Conservation (phyloP, 2,797 vertebrate species). For the Atherinosoma microstoma region DNA sequence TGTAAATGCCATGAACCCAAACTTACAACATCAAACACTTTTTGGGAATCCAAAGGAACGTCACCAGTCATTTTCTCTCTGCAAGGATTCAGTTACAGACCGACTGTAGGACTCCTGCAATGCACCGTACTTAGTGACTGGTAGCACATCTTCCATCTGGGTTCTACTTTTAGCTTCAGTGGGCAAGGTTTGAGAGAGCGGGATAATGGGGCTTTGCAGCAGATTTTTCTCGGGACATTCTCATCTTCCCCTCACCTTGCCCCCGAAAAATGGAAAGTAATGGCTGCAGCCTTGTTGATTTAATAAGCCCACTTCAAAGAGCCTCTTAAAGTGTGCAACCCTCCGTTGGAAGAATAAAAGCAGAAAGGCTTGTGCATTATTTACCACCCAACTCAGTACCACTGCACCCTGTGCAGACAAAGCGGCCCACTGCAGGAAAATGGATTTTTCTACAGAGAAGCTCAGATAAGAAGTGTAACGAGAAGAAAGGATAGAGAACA, state of each 20-base stretch:
- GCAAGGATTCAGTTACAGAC: slow-evolving; percentile 8
- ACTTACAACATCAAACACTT: slow-evolving; percentile 45
- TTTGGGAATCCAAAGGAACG: slow-evolving; percentile 19
- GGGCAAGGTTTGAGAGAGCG: slow-evolving; percentile 4
- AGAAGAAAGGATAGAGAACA: slow-evolving; percentile 34
- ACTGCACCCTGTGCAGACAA: slow-evolving; percentile 68
- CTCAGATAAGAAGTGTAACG: slow-evolving; percentile 52
- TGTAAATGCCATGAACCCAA: slow-evolving; percentile 55
- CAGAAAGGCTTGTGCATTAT: slow-evolving; percentile 83
- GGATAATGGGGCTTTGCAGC: slow-evolving; percentile 28
- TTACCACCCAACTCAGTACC: slow-evolving; percentile 73
- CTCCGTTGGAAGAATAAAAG: slow-evolving; percentile 65
- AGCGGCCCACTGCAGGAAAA: slow-evolving; percentile 69
- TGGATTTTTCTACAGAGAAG: slow-evolving; percentile 71
- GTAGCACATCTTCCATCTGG: slow-evolving; percentile 29
- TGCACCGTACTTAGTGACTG: slow-evolving; percentile 26
- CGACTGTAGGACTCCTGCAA: slow-evolving; percentile 29
- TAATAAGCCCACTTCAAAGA: slow-evolving; percentile 77
- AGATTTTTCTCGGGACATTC: slow-evolving; percentile 41
- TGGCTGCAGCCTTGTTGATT: slow-evolving; percentile 50
- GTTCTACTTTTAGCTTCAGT: slow-evolving; percentile 42
- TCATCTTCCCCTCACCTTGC: slow-evolving; percentile 17
- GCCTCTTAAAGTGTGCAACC: slow-evolving; percentile 50
- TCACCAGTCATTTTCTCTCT: slow-evolving; percentile 18
- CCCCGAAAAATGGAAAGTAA: slow-evolving; percentile 32